phyloP scores from a whole-genome alignment of 2,797 vertebrate genomes.

The Parotocinclus haroldoi region DNA sequence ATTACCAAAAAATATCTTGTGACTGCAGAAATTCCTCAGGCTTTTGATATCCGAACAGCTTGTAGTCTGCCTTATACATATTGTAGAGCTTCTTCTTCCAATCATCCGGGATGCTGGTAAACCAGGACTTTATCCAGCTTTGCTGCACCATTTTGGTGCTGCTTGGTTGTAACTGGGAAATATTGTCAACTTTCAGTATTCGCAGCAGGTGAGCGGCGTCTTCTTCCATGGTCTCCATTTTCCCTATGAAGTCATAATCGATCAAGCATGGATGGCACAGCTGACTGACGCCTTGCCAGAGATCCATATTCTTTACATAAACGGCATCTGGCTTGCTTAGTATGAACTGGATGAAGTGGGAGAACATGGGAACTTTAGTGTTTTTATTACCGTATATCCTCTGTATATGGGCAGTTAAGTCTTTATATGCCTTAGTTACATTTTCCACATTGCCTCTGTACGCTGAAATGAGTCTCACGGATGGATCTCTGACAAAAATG shows the following conservation, averaged over 20 bases:
- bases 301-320: constrained; percentile 83
- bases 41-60: constrained; percentile 77
- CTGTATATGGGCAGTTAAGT: too few species aligned
- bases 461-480: too few species aligned
- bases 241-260: constrained; percentile 80
- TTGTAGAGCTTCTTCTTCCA: constrained; percentile 77
- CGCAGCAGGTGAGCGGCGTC: constrained; percentile 71
- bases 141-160: constrained; percentile 72
- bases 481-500: too few species aligned
- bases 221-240: constrained; percentile 77
- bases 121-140: constrained; percentile 78
- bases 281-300: constrained; percentile 85
- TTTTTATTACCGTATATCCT: too few species aligned
- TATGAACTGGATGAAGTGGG: constrained; percentile 86
- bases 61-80: constrained; percentile 76
- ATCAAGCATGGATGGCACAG: constrained; percentile 83
- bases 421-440: too few species aligned
- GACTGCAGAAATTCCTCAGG: too few species aligned
- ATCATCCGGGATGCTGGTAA: constrained; percentile 68
- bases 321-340: constrained; percentile 83
- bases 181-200: constrained; percentile 72
- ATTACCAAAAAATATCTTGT: too few species aligned
- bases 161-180: constrained; percentile 68
- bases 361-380: too few species aligned
- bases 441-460: too few species aligned